phyloP scores from a whole-genome alignment of 2,113 vertebrate genomes.

The Oceanodroma tethys region DNA sequence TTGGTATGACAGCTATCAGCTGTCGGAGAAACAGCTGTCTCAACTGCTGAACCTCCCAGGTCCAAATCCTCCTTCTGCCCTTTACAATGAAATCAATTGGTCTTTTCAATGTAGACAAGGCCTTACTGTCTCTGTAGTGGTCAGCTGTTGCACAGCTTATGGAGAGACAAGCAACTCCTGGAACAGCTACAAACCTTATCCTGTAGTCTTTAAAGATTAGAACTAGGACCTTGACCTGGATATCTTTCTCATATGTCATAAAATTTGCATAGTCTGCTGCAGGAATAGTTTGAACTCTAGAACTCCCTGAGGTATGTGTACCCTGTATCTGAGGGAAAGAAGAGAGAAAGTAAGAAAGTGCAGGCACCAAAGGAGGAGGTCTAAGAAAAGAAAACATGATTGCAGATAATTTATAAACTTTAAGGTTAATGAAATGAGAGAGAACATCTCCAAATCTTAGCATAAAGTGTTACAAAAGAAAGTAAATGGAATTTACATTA shows the following conservation, averaged over 20 bases:
- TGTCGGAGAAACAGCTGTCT: constrained; percentile 20
- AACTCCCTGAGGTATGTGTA: background rate
- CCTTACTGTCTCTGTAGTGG: background rate
- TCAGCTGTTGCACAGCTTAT: background rate
- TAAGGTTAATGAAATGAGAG: background rate
- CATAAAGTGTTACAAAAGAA: background rate
- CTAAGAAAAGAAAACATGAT: background rate
- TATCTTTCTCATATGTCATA: background rate
- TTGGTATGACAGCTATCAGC: background rate
- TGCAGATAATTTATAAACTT: background rate
- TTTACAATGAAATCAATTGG: background rate
- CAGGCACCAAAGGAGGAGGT: background rate
- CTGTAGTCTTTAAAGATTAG: background rate
- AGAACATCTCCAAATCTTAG: background rate
- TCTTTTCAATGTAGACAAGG: background rate
- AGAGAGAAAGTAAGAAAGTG: background rate
- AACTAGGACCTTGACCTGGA: background rate
- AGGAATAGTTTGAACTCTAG: background rate
- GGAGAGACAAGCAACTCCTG: background rate
- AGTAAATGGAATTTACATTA: background rate
- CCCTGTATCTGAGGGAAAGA: background rate
- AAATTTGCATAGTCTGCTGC: background rate
- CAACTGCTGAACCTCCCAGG: background rate
- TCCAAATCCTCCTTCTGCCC: background rate
- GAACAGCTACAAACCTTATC: background rate